Base-by-base conservation (phyloP, 2,888 invertebrate species). In the Agriopis aurantiaria region DNA sequence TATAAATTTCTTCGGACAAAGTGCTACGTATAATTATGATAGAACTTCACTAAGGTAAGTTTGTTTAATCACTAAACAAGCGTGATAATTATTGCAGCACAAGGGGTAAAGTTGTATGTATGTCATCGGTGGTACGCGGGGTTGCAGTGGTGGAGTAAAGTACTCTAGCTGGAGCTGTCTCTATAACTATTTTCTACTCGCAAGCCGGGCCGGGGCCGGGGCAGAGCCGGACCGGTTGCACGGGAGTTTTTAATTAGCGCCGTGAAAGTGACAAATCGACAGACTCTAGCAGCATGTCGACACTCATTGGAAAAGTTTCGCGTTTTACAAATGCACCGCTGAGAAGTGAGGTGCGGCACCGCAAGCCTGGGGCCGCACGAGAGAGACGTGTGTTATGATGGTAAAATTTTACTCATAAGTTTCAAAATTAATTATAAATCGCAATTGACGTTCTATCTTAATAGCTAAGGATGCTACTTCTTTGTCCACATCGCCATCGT, bases 181-280 rank as follows among this genome's bases (percentile, higher is more conserved):
- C 48, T 48, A 5, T 48, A n/a, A 12, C 14, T 48, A n/a, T 48
- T 7, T 48, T 48, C n/a, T n/a, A 12, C 48, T n/a, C n/a, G n/a
- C n/a, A 6, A n/a, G n/a, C 4, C n/a, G 48, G 6, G 48, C 48
- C n/a, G 48, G 8, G 9, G 43, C 9, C 8, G 48, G n/a, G 48
- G n/a, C 4, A 0, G 48, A 4, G 14, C 48, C n/a, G 48, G 8
- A 2, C 1, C 3, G 43, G 48, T 5, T n/a, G 62, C n/a, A 40
- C 33, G 55, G 55, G 55, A 55, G 55, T 33, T 33, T 33, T 33
- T 55, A 55, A 55, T 55, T 55, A 40, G 40, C 55, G 55, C 12
- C 14, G 41, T 8, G 41, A 56, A 56, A 41, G 40, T 41, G 56
- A 56, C 40, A 14, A 41, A 51, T 51, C 11, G 51, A 17, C 17